Conservation (phyloP, 2,797 vertebrate genomes). For the Telmatherina bonti region DNA sequence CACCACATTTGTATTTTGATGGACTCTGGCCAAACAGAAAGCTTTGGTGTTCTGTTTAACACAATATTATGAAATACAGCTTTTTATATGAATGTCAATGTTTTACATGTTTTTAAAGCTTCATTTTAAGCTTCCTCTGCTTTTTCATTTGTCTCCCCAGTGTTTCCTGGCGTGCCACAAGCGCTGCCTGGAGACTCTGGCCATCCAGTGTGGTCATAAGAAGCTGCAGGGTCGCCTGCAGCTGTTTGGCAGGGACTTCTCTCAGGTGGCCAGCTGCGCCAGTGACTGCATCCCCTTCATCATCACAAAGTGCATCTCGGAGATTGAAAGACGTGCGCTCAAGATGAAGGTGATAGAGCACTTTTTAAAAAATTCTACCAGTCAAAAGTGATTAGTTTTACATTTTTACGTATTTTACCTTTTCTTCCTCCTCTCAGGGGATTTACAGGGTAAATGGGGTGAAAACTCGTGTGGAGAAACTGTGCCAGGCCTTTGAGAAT, state of each 20-base stretch:
- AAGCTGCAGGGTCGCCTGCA: slow-evolving; percentile 94
- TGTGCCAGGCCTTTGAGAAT: slow-evolving; percentile 97
- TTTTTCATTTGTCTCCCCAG: slow-evolving; percentile 70
- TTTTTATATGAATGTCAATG: no score
- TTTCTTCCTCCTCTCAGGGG: slow-evolving; percentile 81
- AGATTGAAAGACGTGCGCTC: slow-evolving; percentile 92
- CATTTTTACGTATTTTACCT: background rate
- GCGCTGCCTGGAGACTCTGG: slow-evolving; percentile 95
- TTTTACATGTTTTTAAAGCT: no score
- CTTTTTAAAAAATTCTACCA: background rate
- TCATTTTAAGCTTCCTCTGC: background rate
- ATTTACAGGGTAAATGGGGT: slow-evolving; percentile 97
- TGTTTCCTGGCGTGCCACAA: slow-evolving; percentile 97
- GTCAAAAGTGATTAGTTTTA: background rate
- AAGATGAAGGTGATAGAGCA: slow-evolving; percentile 88
- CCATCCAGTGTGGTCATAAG: slow-evolving; percentile 97
- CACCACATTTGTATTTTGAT: background rate
- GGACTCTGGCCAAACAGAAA: no score
- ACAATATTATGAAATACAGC: no score
- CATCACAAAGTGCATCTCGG: slow-evolving; percentile 91
- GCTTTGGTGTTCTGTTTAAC: no score
- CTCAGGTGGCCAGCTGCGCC: slow-evolving; percentile 78
- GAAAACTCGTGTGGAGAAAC: slow-evolving; percentile 96
- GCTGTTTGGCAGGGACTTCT: slow-evolving; percentile 91
- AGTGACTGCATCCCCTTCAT: slow-evolving; percentile 92